phyloP scores from a whole-genome alignment of 2,113 vertebrate species.

The Petroica traversi region DNA sequence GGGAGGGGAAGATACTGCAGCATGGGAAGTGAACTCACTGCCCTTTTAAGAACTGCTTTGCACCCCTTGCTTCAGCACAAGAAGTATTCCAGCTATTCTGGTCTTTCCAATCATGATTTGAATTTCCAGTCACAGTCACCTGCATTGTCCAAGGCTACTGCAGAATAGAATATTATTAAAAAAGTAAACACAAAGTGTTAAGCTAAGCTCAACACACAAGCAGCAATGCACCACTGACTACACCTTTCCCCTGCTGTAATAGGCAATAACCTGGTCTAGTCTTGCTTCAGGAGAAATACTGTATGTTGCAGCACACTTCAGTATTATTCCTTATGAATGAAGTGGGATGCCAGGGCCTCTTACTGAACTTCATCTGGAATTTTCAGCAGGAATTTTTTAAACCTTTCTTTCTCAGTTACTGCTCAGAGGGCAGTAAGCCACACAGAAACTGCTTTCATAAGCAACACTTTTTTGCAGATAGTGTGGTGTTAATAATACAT shows the following conservation, averaged over 20 bases:
- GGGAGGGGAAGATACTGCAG: background rate
- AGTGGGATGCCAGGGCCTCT: background rate
- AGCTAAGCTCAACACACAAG: background rate
- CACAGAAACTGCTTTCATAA: background rate
- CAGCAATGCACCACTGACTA: background rate
- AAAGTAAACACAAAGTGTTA: fast-evolving
- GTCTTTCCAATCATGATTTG: background rate
- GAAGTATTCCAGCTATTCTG: background rate
- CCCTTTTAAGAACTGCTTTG: background rate
- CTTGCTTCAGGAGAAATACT: background rate
- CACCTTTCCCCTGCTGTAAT: background rate
- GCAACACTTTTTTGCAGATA: background rate
- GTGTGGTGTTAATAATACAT: background rate
- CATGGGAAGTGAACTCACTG: background rate
- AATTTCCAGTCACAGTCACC: background rate
- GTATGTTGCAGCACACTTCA: background rate
- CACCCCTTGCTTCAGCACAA: background rate
- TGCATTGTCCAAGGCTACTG: background rate
- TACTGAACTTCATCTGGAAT: background rate
- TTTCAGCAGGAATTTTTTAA: background rate
- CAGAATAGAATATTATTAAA: background rate
- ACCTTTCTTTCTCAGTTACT: background rate
- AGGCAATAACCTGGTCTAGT: background rate
- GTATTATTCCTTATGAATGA: background rate
- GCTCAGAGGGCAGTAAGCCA: background rate